A percentile compares a stretch with the other conserved stretches of the same genome.
phyloP scores from a whole-genome alignment of 2,797 vertebrate species.

The Morus bassanus region DNA sequence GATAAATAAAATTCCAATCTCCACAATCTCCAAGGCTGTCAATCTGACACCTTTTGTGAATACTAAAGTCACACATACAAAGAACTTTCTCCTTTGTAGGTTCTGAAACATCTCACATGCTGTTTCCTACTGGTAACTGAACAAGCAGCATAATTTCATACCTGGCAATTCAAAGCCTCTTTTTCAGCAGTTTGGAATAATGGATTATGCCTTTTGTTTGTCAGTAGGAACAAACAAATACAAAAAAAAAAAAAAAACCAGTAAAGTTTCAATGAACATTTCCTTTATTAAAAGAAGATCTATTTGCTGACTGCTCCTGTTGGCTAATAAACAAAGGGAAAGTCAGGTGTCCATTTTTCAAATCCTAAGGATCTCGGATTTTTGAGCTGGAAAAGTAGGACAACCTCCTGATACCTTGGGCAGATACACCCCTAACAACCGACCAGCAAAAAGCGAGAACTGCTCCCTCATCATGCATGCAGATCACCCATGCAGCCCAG shows the following conservation, averaged over 20 bases:
- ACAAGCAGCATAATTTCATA: constrained; percentile 51
- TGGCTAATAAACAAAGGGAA: constrained; percentile 23
- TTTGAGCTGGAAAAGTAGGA: constrained; percentile 41
- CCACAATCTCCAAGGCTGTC: constrained; percentile 45
- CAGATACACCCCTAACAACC: constrained; percentile 22
- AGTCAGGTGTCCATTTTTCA: neutral
- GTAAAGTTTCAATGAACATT: constrained; percentile 20
- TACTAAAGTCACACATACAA: constrained; percentile 58
- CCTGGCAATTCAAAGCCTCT: constrained; percentile 53
- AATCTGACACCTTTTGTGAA: constrained; percentile 62
- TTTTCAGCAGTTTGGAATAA: constrained; percentile 52
- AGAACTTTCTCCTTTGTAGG: constrained; percentile 62
- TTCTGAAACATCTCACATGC: constrained; percentile 28
- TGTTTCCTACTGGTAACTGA: constrained; percentile 38
- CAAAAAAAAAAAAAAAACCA: neutral
- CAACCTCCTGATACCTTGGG: constrained; percentile 17
- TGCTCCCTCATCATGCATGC: constrained; percentile 40
- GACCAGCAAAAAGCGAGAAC: neutral
- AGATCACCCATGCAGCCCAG: constrained; percentile 20
- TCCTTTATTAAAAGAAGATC: constrained; percentile 3
- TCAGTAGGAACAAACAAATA: constrained; percentile 27
- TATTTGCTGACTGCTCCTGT: neutral
- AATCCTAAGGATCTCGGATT: neutral
- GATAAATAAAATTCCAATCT: constrained; percentile 54
- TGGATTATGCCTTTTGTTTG: constrained; percentile 45